Evolutionary conservation across 2,888 invertebrate genomes (phyloP), one percentile per base, ranked within the genome.

Genomic region (Sycophila texana): DNA sequence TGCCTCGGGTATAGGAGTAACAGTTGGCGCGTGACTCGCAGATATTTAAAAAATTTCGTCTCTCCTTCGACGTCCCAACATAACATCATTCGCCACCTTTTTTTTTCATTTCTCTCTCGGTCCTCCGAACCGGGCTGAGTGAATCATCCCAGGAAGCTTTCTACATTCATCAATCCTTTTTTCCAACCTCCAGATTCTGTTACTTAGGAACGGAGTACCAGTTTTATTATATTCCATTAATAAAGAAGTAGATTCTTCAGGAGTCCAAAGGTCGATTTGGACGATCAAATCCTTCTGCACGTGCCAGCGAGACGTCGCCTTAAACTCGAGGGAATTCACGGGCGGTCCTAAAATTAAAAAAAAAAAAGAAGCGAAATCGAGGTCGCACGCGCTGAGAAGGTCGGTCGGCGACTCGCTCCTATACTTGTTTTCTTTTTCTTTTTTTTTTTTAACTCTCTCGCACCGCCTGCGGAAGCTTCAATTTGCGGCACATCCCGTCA

Each of bases 1-100:
- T 5, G n/a, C n/a, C 22, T 20, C 22, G 16, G 26, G 49, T 66
- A n/a, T n/a, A 20, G 60, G 76, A 22, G 22, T 47, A 51, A 39
- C 14, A 10, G 26, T n/a, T 14, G 26, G 63, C 22, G 55, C 47
- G 58, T 71, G 76, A 77, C 63, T 77, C 49, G 71, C 71, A 68
- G 65, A 70, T 39, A 63, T 61, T 51, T 49, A 16, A 39, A 14
- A 74, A 74, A 26, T 51, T 61, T 39, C 26, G 26, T 26, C 26
- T 26, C 26, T 26, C 26, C 26, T 26, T 26, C 39, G 7, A 39
- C 4, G 39, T 39, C 4, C 26, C 39, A 5, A 30, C 30, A 30
- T 30, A 39, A 39, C 39, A 39, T 39, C 39, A 0, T 39, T 39
- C 39, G 3, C 7, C 39, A 39, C 39, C 39, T 39, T 39, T 5